phyloP scores from a whole-genome alignment of 2,797 vertebrate genomes.

The Steatocranus sp. region DNA sequence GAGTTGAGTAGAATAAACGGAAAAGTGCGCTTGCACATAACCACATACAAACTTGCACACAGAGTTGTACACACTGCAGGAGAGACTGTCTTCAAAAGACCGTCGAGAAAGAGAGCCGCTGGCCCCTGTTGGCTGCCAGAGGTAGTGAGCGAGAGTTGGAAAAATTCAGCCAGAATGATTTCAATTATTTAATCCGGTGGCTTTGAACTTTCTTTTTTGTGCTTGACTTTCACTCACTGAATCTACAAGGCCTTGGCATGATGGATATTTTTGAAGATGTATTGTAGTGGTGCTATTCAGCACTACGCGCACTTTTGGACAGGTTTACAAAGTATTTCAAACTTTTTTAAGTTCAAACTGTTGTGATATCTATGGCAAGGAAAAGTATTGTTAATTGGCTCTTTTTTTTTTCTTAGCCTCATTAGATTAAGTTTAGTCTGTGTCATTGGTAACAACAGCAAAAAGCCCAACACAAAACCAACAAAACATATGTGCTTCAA shows the following conservation, averaged over 20 bases:
- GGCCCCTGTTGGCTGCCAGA: conserved; percentile 18
- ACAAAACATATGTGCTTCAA: background rate
- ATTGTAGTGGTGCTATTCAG: background rate
- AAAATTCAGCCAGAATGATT: background rate
- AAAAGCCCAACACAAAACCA: background rate
- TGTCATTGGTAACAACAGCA: background rate
- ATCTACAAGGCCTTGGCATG: background rate
- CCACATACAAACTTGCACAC: background rate
- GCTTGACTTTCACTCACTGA: background rate
- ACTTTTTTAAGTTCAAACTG: background rate
- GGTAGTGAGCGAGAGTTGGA: background rate
- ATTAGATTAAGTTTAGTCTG: background rate
- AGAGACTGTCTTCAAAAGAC: background rate
- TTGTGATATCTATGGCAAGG: background rate
- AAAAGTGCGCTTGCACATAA: background rate
- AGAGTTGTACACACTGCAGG: background rate
- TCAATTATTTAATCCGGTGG: background rate
- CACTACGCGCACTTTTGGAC: background rate
- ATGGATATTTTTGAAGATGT: background rate
- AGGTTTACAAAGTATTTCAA: background rate
- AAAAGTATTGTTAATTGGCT: background rate
- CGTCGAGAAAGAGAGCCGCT: background rate
- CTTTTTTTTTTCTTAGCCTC: background rate
- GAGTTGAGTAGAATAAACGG: background rate
- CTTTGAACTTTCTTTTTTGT: background rate